Conservation (phyloP, 2,113 vertebrate genomes). For the Candoia aspera region DNA sequence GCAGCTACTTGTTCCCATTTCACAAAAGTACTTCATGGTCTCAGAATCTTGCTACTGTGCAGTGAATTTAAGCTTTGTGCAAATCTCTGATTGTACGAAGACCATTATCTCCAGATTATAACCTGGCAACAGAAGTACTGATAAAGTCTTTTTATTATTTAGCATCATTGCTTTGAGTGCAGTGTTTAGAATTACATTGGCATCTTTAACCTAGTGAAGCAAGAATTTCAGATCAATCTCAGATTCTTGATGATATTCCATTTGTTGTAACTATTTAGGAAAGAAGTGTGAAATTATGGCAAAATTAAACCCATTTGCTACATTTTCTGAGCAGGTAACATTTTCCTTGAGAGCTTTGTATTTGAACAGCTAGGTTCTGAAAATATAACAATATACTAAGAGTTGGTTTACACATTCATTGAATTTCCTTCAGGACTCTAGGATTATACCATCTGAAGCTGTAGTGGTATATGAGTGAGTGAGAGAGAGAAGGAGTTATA, state of each 20-base stretch:
- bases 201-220: not conserved
- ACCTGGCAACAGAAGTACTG: not conserved
- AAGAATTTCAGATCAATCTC: not conserved
- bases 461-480: no score
- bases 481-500: not conserved
- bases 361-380: slow-evolving; percentile 17
- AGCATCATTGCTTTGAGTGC: not conserved
- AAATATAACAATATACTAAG: not conserved
- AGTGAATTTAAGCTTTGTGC: not conserved
- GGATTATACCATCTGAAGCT: not conserved
- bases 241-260: not conserved
- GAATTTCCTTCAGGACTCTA: not conserved
- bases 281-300: not conserved
- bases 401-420: no score
- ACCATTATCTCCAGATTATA: not conserved
- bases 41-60: not conserved
- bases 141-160: not conserved
- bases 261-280: not conserved
- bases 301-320: not conserved
- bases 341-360: not conserved
- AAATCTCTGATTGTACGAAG: not conserved
- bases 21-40: not conserved
- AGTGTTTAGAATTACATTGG: not conserved
- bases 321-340: not conserved
- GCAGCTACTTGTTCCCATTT: not conserved